These are phyloP conservation scores for Artibeus jamaicensis DNA, from an alignment of 2,797 vertebrate genomes.

Conservation along the genomic window DNA sequence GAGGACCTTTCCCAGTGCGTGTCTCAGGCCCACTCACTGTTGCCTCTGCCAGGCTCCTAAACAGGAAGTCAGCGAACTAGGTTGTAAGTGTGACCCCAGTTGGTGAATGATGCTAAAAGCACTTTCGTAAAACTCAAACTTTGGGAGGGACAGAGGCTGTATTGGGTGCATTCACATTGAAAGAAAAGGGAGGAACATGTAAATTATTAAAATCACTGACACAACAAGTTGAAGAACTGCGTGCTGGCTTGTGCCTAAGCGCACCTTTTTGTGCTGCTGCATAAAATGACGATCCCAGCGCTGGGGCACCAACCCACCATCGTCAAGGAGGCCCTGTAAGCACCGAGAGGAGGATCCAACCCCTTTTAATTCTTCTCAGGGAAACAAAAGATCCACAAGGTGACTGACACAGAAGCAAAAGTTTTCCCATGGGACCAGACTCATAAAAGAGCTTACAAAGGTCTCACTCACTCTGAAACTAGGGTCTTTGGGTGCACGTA, in stretches of 20 bases:
- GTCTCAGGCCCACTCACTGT: neutral
- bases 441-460: neutral
- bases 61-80: constrained; percentile 21
- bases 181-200: neutral
- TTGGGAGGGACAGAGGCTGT: neutral
- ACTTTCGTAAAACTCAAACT: neutral
- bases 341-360: neutral
- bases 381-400: neutral
- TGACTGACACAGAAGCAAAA: neutral
- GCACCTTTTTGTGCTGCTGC: neutral
- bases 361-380: neutral
- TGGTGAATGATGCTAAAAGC: neutral
- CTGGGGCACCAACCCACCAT: neutral
- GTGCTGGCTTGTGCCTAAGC: neutral
- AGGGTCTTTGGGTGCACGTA: neutral
- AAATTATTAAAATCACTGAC: neutral
- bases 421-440: neutral
- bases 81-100: neutral
- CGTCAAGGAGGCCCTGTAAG: neutral
- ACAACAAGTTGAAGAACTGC: neutral
- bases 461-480: neutral
- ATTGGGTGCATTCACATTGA: neutral
- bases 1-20: constrained; percentile 29
- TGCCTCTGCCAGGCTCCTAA: constrained; percentile 52
- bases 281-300: neutral